Conservation (phyloP, 2,888 invertebrate genomes). For the Melanostoma mellinum region DNA sequence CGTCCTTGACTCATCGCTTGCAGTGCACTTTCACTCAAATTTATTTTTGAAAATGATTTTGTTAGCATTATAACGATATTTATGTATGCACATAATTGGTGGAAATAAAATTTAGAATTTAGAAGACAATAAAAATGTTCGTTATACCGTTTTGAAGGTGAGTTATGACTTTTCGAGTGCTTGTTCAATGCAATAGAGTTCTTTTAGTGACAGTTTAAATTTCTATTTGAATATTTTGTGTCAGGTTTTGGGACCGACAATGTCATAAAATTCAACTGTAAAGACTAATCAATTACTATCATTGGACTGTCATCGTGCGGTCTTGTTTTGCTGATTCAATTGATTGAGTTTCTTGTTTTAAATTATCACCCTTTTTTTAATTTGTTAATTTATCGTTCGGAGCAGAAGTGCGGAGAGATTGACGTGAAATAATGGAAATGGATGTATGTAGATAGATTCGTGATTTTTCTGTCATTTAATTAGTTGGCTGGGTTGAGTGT, state of each 20-base stretch:
- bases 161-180: background rate
- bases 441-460: constrained; percentile 1
- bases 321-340: background rate
- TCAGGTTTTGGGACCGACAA: too few species aligned
- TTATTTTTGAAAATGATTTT: constrained; percentile 45
- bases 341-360: constrained; percentile 29
- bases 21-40: constrained; percentile 45
- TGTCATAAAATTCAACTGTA: too few species aligned
- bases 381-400: constrained; percentile 5
- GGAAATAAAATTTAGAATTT: constrained; percentile 32
- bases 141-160: constrained; percentile 18
- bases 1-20: constrained; percentile 52
- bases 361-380: background rate
- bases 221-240: too few species aligned
- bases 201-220: background rate
- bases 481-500: constrained; percentile 27
- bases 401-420: constrained; percentile 5
- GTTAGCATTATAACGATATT: constrained; percentile 19
- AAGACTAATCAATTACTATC: too few species aligned
- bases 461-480: constrained; percentile 7
- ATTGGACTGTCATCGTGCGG: too few species aligned
- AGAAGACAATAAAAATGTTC: too few species aligned
- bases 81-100: background rate
- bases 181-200: background rate
- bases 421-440: constrained; percentile 19